Base-by-base conservation (phyloP, 1,140 invertebrate species). In the Cyrtorhinus lividipennis region DNA sequence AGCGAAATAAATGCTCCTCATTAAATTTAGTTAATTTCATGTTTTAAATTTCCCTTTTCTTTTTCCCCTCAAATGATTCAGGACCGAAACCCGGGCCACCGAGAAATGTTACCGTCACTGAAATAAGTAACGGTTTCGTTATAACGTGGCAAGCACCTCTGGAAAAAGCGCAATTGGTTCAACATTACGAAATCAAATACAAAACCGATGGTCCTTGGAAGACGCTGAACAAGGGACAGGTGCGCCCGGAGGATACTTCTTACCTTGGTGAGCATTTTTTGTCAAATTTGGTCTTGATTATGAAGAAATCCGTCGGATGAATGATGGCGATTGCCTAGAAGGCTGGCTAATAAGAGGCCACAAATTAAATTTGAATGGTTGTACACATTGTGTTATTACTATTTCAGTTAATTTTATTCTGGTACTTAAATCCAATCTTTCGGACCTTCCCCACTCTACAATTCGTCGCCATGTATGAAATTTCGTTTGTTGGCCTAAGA, bases 181-280 rank as follows among this genome's bases (percentile, higher is more conserved):
- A 90, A 72, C 90, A 91, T 77, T 95, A 95, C 74, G 87, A 86
- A 53, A 90, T 95, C 72, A 90, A 93, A 74, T 93, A 90, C 77
- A 83, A 85, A 71, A 89, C 86, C 22, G 88, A 92, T 73, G 86
- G 85, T 63, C 81, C 83, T 67, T 93, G 87, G 89, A 90, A 88
- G 75, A 84, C 82, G 62, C 80, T 91, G 68, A 92, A 90, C 75
- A 85, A 88, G 68, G 88, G 87, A 65, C 83, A 88, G 71, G 92
- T 94, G 71, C 81, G 87, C 67, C 84, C 89, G 1, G 88, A 90
- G 75, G 88, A 90, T 75, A 91, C 88, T 64, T 85, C 83, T 71
- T 93, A 89, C 78, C 79, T 91, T 73, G 84, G 87, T 89, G 78
- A 77, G 71, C 68, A 67, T 56, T 22, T 2, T 62, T 20, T 61